Evolutionary conservation across 2,888 invertebrate species (phyloP).

Genomic region (Caenorhabditis virilis): DNA sequence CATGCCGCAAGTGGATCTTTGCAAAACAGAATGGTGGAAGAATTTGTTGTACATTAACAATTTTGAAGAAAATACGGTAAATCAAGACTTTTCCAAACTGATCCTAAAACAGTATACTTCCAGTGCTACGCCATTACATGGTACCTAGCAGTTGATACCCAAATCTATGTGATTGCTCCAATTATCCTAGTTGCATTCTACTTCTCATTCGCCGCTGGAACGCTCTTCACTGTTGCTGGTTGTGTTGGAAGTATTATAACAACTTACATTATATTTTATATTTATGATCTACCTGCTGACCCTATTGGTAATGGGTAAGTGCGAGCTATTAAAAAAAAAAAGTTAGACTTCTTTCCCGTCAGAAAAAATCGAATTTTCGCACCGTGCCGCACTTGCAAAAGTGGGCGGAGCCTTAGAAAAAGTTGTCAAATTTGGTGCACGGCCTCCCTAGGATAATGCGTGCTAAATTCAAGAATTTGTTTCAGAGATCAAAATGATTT

Average conservation of each 20-base stretch:
- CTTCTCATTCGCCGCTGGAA: slow-evolving; percentile 14
- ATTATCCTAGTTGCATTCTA: slow-evolving; percentile 12
- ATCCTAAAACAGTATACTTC: no score
- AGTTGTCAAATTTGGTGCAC: no score
- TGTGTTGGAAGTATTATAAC: slow-evolving; percentile 11
- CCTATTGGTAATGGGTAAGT: slow-evolving; percentile 8
- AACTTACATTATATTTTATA: slow-evolving; percentile 4
- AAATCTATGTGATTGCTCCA: slow-evolving; percentile 21
- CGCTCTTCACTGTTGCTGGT: slow-evolving; percentile 3
- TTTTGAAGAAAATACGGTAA: slow-evolving; percentile 22
- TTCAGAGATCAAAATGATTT: slow-evolving; percentile 13
- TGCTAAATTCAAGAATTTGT: slow-evolving; percentile 5
- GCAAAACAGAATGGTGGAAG: slow-evolving; percentile 41
- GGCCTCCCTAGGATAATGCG: no score
- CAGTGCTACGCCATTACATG: slow-evolving; percentile 28
- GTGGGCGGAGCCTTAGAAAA: no score
- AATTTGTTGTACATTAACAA: slow-evolving; percentile 58
- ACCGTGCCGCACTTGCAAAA: no score
- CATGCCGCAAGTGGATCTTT: slow-evolving; percentile 14
- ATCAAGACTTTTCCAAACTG: no score
- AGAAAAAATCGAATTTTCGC: background rate
- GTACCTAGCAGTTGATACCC: slow-evolving; percentile 25
- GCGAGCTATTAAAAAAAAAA: slow-evolving; percentile 6
- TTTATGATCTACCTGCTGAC: slow-evolving; percentile 5
- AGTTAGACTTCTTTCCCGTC: background rate